Evolutionary conservation across 2,888 invertebrate species (phyloP), one percentile per base, ranked within the genome.

Genomic region (Apamea epomidion): DNA sequence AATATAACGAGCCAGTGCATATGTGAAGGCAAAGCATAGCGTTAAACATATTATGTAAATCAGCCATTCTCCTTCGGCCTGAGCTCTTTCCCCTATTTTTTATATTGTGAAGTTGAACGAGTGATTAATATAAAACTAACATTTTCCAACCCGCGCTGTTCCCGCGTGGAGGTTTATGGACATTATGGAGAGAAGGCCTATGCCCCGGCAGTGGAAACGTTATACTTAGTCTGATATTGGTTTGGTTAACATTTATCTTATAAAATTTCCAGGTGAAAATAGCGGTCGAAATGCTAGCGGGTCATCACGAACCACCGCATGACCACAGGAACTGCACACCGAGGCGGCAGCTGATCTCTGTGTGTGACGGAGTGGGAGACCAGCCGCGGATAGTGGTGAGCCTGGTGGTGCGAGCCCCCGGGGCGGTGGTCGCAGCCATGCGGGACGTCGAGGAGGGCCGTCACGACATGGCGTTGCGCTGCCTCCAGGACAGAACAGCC

Each of bases 321-420:
- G 21, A 21, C 0, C 72, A 72, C 72, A 72, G 62, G 8, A 2
- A 72, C 51, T 71, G 54, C 54, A 51, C 37, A 16, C 72, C 54
- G n/a, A 42, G 75, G 54, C 54, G 72, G 25, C 72, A 58, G 29
- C 21, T 75, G 72, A 16, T 72, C 29, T 29, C 75, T 58, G 75
- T 75, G 16, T 72, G 72, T 72, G 72, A 72, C 0, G 62, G 12
- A n/a, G 42, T 64, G 8, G 37, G 62, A 12, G 64, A 42, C 21
- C 72, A n/a, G 14, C 72, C 64, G 14, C 62, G 72, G 1, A 42
- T 72, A 21, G 62, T 69, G 18, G 54, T 29, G 29, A 16, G n/a
- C 64, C 37, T 37, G 48, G 21, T 21, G 14, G 16, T 79, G 10
- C 60, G 69, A 8, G 62, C 14, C 0, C 81, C 81, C 0, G 54